Conservation (phyloP, 2,113 vertebrate species). For the Syrrhaptes paradoxus region DNA sequence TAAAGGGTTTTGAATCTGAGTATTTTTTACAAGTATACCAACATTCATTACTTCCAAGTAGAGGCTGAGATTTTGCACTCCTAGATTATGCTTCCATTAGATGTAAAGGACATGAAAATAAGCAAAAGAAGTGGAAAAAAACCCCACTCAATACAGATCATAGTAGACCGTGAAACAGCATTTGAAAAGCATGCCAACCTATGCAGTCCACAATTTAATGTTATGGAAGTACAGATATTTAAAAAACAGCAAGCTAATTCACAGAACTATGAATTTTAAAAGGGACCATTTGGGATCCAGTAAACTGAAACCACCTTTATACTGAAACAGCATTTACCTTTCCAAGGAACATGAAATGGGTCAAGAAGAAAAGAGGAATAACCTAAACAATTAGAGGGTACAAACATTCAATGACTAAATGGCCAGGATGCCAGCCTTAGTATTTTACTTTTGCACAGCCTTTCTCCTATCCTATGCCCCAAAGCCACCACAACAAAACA, state of each 20-base stretch:
- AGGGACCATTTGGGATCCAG: neutral
- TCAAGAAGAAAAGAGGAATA: neutral
- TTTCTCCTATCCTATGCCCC: neutral
- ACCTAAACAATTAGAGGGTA: neutral
- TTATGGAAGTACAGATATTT: neutral
- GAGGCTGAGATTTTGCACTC: neutral
- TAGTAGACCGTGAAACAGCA: neutral
- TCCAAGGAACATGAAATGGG: neutral
- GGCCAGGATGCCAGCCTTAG: neutral
- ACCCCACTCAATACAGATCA: neutral
- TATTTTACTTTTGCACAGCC: neutral
- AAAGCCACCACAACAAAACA: neutral
- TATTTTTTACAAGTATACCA: neutral
- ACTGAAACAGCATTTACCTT: neutral
- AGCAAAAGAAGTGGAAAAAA: neutral
- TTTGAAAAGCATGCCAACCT: neutral
- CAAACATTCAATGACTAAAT: neutral
- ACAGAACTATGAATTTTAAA: neutral
- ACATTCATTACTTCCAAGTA: neutral
- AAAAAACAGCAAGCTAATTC: neutral
- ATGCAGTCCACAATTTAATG: neutral
- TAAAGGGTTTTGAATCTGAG: neutral
- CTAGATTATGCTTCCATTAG: neutral
- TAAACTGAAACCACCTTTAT: neutral
- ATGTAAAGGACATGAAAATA: neutral